Conservation (phyloP, 2,113 vertebrate species). For the Dascyllus trimaculatus region DNA sequence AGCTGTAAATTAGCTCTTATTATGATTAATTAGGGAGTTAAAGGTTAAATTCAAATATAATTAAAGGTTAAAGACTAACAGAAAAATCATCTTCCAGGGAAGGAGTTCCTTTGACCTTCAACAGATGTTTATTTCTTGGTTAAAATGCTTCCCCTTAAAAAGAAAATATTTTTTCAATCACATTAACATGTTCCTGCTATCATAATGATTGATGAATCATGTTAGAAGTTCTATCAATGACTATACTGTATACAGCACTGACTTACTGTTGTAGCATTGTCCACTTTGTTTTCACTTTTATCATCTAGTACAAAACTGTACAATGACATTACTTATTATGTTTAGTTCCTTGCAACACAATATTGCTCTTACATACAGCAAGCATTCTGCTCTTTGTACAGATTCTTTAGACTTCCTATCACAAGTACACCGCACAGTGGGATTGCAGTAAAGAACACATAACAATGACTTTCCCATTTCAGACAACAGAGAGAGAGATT, state of each 20-base stretch:
- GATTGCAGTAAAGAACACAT: background rate
- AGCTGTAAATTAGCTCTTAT: slow-evolving; percentile 21
- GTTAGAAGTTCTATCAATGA: background rate
- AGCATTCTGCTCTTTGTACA: too few species aligned
- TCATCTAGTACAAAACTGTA: background rate
- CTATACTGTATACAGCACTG: background rate
- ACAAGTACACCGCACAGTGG: too few species aligned
- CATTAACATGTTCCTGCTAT: slow-evolving; percentile 1
- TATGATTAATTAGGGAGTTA: slow-evolving; percentile 40
- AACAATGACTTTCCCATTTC: too few species aligned
- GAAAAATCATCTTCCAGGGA: slow-evolving; percentile 34
- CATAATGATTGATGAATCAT: background rate
- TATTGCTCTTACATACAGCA: background rate
- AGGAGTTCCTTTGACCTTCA: slow-evolving; percentile 41
- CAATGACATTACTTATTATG: background rate
- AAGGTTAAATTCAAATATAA: slow-evolving; percentile 51
- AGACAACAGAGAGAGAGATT: background rate
- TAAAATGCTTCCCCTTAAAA: background rate
- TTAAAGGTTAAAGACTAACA: slow-evolving; percentile 51
- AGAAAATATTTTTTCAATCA: background rate
- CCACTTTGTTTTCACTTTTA: background rate
- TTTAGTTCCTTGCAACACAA: background rate
- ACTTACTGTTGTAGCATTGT: background rate
- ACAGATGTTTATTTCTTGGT: slow-evolving; percentile 36
- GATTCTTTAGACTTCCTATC: too few species aligned